Conservation (phyloP, 2,888 invertebrate genomes). For the Maniola hyperantus region DNA sequence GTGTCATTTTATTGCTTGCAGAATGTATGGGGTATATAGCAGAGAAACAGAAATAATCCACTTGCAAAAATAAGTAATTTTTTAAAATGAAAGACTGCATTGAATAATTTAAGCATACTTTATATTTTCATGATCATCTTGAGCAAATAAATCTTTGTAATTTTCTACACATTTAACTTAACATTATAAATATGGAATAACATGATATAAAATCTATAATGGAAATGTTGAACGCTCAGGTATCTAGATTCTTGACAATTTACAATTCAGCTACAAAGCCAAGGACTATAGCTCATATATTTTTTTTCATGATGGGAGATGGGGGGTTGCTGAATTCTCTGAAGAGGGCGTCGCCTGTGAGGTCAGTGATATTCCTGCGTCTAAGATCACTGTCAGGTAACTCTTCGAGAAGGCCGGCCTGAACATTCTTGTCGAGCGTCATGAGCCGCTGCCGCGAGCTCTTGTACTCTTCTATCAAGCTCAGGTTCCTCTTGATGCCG, state of each 20-base stretch:
- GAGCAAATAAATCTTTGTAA: slow-evolving; percentile 78
- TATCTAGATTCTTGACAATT: slow-evolving; percentile 54
- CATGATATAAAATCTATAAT: slow-evolving; percentile 80
- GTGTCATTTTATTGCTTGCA: no score
- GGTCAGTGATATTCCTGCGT: slow-evolving; percentile 55
- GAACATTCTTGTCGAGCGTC: slow-evolving; percentile 72
- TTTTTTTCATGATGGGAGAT: slow-evolving; percentile 66
- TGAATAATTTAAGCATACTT: slow-evolving; percentile 40
- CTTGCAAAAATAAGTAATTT: slow-evolving; percentile 4
- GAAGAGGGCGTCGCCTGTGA: slow-evolving; percentile 51
- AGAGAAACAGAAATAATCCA: no score
- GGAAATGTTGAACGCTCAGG: slow-evolving; percentile 78
- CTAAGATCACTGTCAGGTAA: slow-evolving; percentile 59
- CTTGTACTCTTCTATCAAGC: slow-evolving; percentile 72
- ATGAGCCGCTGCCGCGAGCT: slow-evolving; percentile 63
- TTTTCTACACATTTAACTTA: slow-evolving; percentile 72
- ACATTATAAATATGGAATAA: slow-evolving; percentile 76
- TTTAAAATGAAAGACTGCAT: slow-evolving; percentile 41
- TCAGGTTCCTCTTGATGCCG: slow-evolving; percentile 74
- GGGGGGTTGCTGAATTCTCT: slow-evolving; percentile 65
- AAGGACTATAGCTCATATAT: slow-evolving; percentile 47
- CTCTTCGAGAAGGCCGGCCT: slow-evolving; percentile 69
- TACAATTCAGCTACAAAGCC: slow-evolving; percentile 28
- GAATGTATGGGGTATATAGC: no score
- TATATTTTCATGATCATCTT: slow-evolving; percentile 69